Evolutionary conservation across 2,888 invertebrate species (phyloP).

Genomic region (Seira musarum): DNA sequence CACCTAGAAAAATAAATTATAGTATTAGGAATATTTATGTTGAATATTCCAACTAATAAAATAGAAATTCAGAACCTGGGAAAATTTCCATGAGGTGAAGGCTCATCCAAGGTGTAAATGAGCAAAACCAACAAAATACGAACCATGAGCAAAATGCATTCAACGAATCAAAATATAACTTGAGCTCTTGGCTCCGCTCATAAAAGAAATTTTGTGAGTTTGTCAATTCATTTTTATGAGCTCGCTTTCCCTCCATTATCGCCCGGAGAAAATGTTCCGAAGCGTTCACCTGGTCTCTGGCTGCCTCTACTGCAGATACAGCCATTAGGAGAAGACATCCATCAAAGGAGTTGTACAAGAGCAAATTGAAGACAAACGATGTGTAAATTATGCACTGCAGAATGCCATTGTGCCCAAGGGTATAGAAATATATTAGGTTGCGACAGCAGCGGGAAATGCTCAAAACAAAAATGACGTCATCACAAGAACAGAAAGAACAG

Average conservation of each 20-base stretch:
- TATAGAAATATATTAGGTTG: too few relatives aligned
- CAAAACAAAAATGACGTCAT: too few relatives aligned
- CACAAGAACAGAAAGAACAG: too few relatives aligned
- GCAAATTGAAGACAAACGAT: not conserved
- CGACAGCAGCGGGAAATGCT: too few relatives aligned
- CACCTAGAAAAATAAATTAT: too few relatives aligned
- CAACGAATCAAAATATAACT: conserved; percentile 13
- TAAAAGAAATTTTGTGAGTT: not conserved
- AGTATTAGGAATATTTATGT: too few relatives aligned
- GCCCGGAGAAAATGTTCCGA: too few relatives aligned
- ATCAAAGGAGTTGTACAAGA: not conserved
- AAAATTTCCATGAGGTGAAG: conserved; percentile 14
- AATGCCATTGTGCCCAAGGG: too few relatives aligned
- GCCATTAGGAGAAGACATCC: not conserved
- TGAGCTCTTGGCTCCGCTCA: not conserved
- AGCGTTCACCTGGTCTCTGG: not conserved
- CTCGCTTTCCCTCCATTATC: not conserved
- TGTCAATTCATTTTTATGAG: not conserved
- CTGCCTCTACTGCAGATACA: not conserved
- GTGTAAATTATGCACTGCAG: not conserved
- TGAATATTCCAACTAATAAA: too few relatives aligned
- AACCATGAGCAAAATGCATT: conserved; percentile 7
- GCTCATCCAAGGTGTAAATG: not conserved
- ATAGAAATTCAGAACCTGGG: too few relatives aligned
- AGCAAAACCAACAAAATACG: conserved; percentile 20